These are phyloP conservation scores for Helicoverpa zea DNA, from an alignment of 1,140 invertebrate genomes.

Conservation along the genomic window DNA sequence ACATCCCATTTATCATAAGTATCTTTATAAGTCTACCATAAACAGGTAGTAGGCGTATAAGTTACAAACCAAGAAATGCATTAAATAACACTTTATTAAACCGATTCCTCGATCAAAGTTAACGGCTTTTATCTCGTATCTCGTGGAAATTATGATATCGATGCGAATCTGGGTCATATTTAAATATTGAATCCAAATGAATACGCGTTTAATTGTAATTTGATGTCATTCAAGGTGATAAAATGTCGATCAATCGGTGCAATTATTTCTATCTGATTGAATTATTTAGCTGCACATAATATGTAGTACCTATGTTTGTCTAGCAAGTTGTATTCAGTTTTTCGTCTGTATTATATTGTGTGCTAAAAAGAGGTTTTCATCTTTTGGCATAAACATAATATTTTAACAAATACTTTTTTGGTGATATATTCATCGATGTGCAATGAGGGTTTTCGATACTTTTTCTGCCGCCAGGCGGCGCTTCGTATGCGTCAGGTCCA, in stretches of 20 bases:
- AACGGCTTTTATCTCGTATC: background rate
- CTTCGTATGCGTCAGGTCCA: too few relatives aligned
- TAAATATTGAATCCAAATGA: constrained; percentile 13
- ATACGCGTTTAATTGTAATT: constrained; percentile 4
- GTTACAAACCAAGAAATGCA: background rate
- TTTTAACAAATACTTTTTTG: too few relatives aligned
- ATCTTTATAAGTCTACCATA: background rate
- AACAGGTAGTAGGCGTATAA: background rate
- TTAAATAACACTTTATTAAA: background rate
- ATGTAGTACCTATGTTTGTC: too few relatives aligned
- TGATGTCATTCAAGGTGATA: constrained; percentile 13
- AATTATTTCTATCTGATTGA: constrained; percentile 5
- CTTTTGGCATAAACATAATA: too few relatives aligned
- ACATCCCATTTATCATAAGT: too few relatives aligned
- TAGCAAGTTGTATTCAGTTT: too few relatives aligned
- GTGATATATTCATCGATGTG: too few relatives aligned
- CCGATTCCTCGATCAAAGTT: background rate
- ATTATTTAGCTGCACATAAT: too few relatives aligned
- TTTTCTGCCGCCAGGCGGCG: too few relatives aligned
- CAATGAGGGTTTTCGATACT: too few relatives aligned
- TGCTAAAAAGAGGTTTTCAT: too few relatives aligned
- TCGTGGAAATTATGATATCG: constrained; percentile 14
- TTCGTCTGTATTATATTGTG: too few relatives aligned
- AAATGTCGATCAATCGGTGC: constrained; percentile 14
- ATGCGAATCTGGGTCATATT: constrained; percentile 9